Evolutionary conservation across 2,888 invertebrate genomes (phyloP), one percentile per base, ranked within the genome.

Genomic region (Trichogramma dendrolimi): DNA sequence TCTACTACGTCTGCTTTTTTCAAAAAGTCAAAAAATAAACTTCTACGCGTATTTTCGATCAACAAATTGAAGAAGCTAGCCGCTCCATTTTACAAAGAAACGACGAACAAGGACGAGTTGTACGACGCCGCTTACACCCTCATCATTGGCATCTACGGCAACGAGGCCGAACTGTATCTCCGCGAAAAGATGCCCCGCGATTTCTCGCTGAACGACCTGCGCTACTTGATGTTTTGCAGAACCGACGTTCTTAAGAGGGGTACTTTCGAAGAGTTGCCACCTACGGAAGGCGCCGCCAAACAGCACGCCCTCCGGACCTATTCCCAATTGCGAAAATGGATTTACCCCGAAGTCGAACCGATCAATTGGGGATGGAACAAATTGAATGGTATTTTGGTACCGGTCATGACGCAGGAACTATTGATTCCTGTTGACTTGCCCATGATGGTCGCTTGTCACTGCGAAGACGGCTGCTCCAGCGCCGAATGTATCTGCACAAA

Each of bases 271-370:
- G 63, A 59, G 50, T 67, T 68, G 46, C 69, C 67, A 7, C 66
- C 67, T n/a, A 70, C 67, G 42, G 62, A 68, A 65, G 69, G 68
- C 48, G 66, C 68, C 61, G 69, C 68, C 11, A 64, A 66, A 64
- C 67, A 68, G 62, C 67, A 69, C 58, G 62, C 62, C 53, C 66
- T 64, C 58, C 61, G 67, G 55, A 65, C 65, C 56, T 71, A 61
- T 54, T 69, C 67, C 63, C 68, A 70, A 60, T 41, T 71, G 14
- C 69, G 70, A 58, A 56, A 55, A 6, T 70, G 67, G 69, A 47
- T 68, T 58, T 66, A 67, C 11, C 50, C 50, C 2, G 42, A 64
- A 65, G 40, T 67, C 14, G 61, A 64, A 63, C 61, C 66, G 63
- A 65, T 61, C n/a, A 62, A 67, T 62, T 69, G 67, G 64, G 67